Base-by-base conservation (phyloP, 23 tunicate species). In the Halocynthia roretzi region DNA sequence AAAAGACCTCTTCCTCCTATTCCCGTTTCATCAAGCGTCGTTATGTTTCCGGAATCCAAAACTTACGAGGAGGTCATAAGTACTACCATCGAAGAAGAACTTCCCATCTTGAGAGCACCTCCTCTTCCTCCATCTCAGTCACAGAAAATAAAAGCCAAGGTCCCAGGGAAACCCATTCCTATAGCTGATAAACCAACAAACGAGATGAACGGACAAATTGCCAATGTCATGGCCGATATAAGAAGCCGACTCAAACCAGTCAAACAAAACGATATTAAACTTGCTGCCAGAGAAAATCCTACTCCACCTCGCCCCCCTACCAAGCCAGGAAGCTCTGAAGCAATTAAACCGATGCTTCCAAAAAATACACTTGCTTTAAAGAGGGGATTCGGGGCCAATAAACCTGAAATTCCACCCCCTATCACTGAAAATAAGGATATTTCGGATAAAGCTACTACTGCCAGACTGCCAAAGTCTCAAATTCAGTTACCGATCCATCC, bases 1-100 rank as follows among this genome's bases (percentile, higher is more conserved):
- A 74, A 74, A n/a, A 40, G 78, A 50, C 78, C 78, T 10, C 56
- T 74, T 14, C 78, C 78, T 21, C 78, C 78, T 53, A 11, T 74
- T 14, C 78, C 78, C 14, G n/a, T 49, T n/a, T 74, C 78, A 5
- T 14, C 56, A 6, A 54, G 49, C 9, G 5, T 62, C 7, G 19
- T 48, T 53, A 31, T 31, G 44, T 31, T 31, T 31, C 4, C 44
- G 44, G 8, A 17, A 50, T 53, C 55, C 18, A 64, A 74, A 19
- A 54, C 78, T 8, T 74, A 74, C 31, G 78, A 74, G 31, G 78
- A 74, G 19, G 56, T 74, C 56, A 50, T 8, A 53, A 40, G 31
- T 48, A 20, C 70, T 40, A 65, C 70, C 70, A 10, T 48, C 31
- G 49, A 65, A 48, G 22, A 48, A 65, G 19, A 65, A 65, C 19